Evolutionary conservation across 2,113 vertebrate genomes (phyloP).

Genomic region (Onychostruthus taczanowskii): DNA sequence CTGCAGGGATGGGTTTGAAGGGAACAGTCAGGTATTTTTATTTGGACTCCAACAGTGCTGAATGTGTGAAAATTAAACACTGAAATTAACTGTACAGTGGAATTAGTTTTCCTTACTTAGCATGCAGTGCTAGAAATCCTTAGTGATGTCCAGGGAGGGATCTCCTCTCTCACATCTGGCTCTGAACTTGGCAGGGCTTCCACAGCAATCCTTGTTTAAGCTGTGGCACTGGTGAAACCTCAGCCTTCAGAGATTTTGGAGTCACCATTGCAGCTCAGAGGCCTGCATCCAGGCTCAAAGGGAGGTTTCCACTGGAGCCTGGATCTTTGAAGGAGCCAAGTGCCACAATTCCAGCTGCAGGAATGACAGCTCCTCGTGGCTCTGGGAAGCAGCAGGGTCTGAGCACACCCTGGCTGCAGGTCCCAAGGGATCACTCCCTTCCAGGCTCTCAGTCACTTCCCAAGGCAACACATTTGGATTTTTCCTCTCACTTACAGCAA

Average conservation of each 20-base stretch:
- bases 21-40: neutral
- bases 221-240: neutral
- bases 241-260: neutral
- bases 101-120: neutral
- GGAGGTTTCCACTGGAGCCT: neutral
- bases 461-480: neutral
- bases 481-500: neutral
- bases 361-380: accelerated
- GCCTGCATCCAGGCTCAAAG: neutral
- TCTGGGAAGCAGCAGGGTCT: neutral
- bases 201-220: neutral
- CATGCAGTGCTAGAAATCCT: neutral
- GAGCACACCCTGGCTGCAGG: neutral
- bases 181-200: neutral
- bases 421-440: neutral
- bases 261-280: neutral
- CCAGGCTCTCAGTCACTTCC: neutral
- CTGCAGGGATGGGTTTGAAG: neutral
- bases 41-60: neutral
- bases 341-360: neutral
- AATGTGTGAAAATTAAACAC: neutral
- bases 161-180: neutral
- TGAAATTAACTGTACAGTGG: neutral
- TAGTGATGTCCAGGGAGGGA: neutral
- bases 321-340: neutral